These are phyloP conservation scores for Sphaerodactylus townsendi DNA, from an alignment of 2,113 vertebrate genomes.

Conservation along the genomic window DNA sequence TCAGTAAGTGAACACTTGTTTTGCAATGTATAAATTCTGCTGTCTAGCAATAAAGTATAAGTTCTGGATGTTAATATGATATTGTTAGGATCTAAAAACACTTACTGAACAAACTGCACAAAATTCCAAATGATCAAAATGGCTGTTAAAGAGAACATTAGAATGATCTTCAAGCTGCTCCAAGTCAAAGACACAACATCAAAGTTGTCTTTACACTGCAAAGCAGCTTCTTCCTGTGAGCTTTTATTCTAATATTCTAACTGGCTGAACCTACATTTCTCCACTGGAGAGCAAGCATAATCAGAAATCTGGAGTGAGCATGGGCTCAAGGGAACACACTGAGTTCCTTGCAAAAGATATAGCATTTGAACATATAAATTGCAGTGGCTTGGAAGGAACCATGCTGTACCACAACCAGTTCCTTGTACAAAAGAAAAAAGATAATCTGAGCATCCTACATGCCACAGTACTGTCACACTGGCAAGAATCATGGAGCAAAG, in stretches of 20 bases:
- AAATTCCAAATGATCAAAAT: background rate
- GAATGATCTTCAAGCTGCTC: background rate
- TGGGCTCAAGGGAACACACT: background rate
- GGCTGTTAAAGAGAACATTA: no score
- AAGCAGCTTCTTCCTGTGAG: background rate
- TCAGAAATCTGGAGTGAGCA: background rate
- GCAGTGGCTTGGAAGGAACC: background rate
- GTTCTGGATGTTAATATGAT: background rate
- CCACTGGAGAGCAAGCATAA: background rate
- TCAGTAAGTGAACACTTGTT: slow-evolving; percentile 31
- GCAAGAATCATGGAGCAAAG: background rate
- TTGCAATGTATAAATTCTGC: background rate
- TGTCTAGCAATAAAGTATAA: no score
- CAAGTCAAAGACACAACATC: background rate
- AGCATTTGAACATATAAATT: background rate
- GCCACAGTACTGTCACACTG: background rate
- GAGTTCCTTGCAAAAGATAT: background rate
- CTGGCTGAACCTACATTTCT: background rate
- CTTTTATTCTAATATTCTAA: background rate
- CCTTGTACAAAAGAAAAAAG: background rate
- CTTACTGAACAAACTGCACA: background rate
- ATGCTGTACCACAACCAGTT: background rate
- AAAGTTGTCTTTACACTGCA: background rate
- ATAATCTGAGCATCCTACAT: background rate
- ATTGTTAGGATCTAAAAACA: no score